These are phyloP conservation scores for Pipistrellus nathusii DNA, from an alignment of 2,797 vertebrate genomes.

Conservation along the genomic window DNA sequence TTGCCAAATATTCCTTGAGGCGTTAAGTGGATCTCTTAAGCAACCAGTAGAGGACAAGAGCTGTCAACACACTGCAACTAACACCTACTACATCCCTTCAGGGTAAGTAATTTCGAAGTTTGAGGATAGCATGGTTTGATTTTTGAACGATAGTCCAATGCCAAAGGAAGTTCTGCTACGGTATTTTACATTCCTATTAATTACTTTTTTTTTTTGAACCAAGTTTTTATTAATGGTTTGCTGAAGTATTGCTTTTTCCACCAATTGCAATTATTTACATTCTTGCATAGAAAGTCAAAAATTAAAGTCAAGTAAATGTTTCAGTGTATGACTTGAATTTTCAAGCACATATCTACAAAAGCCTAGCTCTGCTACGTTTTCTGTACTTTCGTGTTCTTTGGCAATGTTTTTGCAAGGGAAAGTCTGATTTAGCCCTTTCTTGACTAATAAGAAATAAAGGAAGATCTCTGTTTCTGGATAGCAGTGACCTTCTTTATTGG, in stretches of 20 bases:
- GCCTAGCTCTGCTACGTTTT: background rate
- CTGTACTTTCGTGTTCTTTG: background rate
- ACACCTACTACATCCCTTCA: background rate
- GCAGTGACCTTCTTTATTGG: conserved; percentile 31
- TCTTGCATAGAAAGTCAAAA: background rate
- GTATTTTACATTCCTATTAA: background rate
- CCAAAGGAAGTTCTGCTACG: background rate
- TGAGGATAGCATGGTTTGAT: background rate
- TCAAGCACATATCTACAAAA: background rate
- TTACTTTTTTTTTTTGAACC: conserved; percentile 32
- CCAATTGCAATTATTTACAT: background rate
- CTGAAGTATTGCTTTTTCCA: conserved; percentile 31
- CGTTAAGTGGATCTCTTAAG: background rate
- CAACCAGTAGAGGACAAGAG: background rate
- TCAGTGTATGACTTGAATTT: background rate
- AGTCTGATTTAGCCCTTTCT: background rate
- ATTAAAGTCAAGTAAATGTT: conserved; percentile 42
- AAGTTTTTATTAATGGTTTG: conserved; percentile 36
- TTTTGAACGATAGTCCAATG: conserved; percentile 11
- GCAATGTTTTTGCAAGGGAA: conserved; percentile 41
- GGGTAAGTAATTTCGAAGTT: conserved; percentile 18
- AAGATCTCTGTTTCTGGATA: background rate
- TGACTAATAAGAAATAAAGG: conserved; percentile 6
- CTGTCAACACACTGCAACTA: background rate
- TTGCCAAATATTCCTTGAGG: background rate